Base-by-base conservation (phyloP, 2,888 invertebrate species). In the Gymnoscelis rufifasciata region DNA sequence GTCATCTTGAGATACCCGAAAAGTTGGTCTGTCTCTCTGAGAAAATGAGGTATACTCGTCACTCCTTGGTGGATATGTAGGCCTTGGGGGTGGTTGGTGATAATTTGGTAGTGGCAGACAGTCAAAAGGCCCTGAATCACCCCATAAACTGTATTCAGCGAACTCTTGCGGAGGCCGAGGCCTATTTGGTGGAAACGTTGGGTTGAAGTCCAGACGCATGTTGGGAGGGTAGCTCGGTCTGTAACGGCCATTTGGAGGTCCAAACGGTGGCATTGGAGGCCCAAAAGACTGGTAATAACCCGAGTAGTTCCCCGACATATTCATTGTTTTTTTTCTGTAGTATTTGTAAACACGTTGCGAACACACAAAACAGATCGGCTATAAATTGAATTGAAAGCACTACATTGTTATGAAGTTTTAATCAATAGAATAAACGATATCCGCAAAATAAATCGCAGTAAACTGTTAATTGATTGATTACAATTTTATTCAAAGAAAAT, bases 91-190 rank as follows among this genome's bases (percentile, higher is more conserved):
- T n/a, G 11, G n/a, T 14, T 31, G 14, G 8, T 6, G 8, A 1
- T n/a, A 14, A 14, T 15, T 10, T 5, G 0, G n/a, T 3, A 5
- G 14, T 8, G n/a, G 3, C 2, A n/a, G 13, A 5, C 19, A 19
- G 19, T 19, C 19, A 19, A 19, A 19, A 5, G 19, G 19, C 19
- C 19, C 19, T 19, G 53, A 51, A 28, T 42, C 49, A 12, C 56
- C 56, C 57, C 57, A 58, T 10, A 58, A 31, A 10, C 49, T 58
- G 26, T 58, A 56, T 24, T 58, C 56, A 7, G 51, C 51, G 7
- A 54, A 58, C n/a, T 41, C 3, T 5, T 19, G 47, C 0, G 51
- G 52, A 8, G 37, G 47, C 1, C 28, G 5, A 1, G 46, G 27
- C 5, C 26, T 36, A 1, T 31, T 43, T 1, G 43, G 29, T 1